Conservation (phyloP, 2,113 vertebrate genomes). For the Hippocampus zosterae region DNA sequence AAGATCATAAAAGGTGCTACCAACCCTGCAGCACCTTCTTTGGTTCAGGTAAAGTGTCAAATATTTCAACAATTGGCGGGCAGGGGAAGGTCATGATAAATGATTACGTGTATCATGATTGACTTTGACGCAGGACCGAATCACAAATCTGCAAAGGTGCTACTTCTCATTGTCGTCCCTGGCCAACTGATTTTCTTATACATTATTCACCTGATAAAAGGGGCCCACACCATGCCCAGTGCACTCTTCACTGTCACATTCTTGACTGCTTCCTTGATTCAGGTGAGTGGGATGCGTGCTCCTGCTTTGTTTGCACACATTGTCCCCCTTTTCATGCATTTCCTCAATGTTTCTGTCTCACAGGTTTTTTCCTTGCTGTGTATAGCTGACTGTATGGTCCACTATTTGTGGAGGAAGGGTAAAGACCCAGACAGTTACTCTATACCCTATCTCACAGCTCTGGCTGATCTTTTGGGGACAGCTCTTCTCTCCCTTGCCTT, state of each 20-base stretch:
- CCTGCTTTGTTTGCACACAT: background rate
- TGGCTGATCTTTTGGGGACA: constrained; percentile 88
- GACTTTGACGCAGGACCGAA: constrained; percentile 74
- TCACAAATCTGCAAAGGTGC: constrained; percentile 81
- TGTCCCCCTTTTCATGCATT: background rate
- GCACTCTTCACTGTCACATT: constrained; percentile 78
- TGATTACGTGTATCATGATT: background rate
- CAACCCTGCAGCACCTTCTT: constrained; percentile 81
- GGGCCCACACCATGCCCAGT: constrained; percentile 68
- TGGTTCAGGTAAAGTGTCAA: constrained; percentile 75
- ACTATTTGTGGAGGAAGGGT: constrained; percentile 79
- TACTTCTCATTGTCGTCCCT: constrained; percentile 83
- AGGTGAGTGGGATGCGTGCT: constrained; percentile 70
- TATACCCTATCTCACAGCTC: constrained; percentile 93
- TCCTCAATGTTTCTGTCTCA: constrained; percentile 8
- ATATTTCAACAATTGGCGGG: background rate
- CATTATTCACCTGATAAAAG: constrained; percentile 79
- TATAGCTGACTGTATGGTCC: constrained; percentile 80
- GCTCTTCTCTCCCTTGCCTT: constrained; percentile 83
- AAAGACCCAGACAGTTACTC: constrained; percentile 90
- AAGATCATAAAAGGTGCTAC: constrained; percentile 74
- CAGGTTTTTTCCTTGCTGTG: constrained; percentile 84
- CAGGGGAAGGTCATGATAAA: too few relatives aligned
- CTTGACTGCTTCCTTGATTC: constrained; percentile 79
- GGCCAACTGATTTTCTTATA: constrained; percentile 86